Evolutionary conservation across 2,113 vertebrate species (phyloP).

Genomic region (Pan paniscus): DNA sequence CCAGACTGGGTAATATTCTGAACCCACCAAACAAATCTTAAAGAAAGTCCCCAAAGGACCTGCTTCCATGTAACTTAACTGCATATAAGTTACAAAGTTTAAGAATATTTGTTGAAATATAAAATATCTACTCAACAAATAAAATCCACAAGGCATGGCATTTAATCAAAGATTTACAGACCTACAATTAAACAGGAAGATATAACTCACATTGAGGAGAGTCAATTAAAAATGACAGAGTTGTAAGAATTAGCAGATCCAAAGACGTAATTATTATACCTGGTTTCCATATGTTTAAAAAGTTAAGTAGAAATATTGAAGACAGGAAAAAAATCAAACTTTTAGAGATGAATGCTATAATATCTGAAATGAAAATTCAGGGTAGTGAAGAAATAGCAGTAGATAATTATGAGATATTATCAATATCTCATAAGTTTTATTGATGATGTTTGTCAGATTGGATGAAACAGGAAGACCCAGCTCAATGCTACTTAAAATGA

Average conservation of each 20-base stretch:
- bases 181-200: not conserved
- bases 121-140: slow-evolving; percentile 23
- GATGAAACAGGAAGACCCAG: not conserved
- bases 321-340: not conserved
- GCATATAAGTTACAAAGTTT: not conserved
- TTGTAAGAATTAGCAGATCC: not conserved
- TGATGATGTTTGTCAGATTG: not conserved
- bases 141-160: slow-evolving; percentile 27
- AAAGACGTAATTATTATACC: not conserved
- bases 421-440: too few relatives aligned
- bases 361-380: not conserved
- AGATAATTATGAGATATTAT: not conserved
- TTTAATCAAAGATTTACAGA: slow-evolving; percentile 23
- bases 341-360: not conserved
- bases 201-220: not conserved
- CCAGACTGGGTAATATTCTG: not conserved
- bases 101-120: slow-evolving; percentile 23
- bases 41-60: not conserved
- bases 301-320: not conserved
- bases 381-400: not conserved
- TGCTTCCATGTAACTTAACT: not conserved
- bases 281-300: not conserved
- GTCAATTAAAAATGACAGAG: not conserved
- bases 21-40: not conserved
- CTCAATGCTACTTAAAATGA: not conserved